phyloP scores from a whole-genome alignment of 23 tunicate genomes.

The Ciona savignyi region DNA sequence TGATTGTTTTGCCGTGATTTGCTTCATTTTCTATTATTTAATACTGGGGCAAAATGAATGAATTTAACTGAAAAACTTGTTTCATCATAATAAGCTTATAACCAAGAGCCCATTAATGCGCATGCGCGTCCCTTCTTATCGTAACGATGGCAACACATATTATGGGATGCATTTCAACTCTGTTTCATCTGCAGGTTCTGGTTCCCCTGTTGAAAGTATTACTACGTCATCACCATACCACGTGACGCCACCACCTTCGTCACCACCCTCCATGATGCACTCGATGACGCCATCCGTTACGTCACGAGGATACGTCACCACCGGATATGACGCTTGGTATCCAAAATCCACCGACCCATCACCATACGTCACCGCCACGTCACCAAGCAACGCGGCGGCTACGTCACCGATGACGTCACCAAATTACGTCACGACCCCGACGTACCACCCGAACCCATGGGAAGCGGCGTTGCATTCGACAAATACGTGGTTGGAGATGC shows the following conservation, averaged over 20 bases:
- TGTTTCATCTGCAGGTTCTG: too few species aligned
- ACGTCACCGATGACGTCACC: conserved; percentile 3
- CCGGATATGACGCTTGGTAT: conserved; percentile 26
- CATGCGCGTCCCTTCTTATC: too few species aligned
- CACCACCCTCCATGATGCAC: conserved; percentile 66
- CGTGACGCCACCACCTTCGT: conserved; percentile 49
- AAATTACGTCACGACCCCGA: conserved; percentile 13
- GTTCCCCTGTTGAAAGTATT: conserved; percentile 43
- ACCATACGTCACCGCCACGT: neutral
- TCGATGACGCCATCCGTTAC: conserved; percentile 14
- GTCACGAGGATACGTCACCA: neutral
- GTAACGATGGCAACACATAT: too few species aligned
- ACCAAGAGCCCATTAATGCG: too few species aligned
- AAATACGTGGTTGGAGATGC: conserved; percentile 85
- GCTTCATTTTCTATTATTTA: too few species aligned
- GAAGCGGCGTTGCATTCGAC: conserved; percentile 76
- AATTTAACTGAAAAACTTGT: too few species aligned
- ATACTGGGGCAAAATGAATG: too few species aligned
- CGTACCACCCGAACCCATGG: conserved; percentile 56
- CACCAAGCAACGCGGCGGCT: neutral
- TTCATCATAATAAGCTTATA: too few species aligned
- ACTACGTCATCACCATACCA: conserved; percentile 66
- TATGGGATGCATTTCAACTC: too few species aligned
- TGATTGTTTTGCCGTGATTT: too few species aligned
- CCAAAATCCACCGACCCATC: conserved; percentile 8